A percentile compares a stretch with the other conserved stretches of the same genome.
Evolutionary conservation across 1,140 invertebrate genomes (phyloP).

Genomic region (Ericerus pela): DNA sequence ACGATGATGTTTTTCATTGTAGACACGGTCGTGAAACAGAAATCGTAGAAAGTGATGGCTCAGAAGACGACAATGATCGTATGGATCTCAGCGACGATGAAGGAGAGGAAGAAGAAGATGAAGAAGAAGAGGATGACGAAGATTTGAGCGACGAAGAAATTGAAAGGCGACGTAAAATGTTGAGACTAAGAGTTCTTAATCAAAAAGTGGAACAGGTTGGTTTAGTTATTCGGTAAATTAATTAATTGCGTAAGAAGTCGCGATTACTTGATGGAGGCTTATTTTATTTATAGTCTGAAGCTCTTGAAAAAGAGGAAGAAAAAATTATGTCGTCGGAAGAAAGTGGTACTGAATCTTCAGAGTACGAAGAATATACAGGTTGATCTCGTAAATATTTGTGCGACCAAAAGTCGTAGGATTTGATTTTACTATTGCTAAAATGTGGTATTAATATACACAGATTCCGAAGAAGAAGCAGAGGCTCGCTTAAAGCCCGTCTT

Average conservation of each 20-base stretch:
- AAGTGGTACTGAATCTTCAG: slow-evolving; percentile 60
- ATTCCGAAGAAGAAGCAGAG: slow-evolving; percentile 72
- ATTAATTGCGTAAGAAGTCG: too few species aligned
- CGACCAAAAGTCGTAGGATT: background rate
- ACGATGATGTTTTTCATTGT: background rate
- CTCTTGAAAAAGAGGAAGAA: slow-evolving; percentile 50
- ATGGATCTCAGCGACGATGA: slow-evolving; percentile 33
- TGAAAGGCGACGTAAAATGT: slow-evolving; percentile 53
- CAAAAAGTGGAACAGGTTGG: slow-evolving; percentile 43
- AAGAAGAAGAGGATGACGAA: slow-evolving; percentile 48
- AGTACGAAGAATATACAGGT: slow-evolving; percentile 74
- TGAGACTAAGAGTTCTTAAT: slow-evolving; percentile 50
- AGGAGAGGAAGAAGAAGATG: slow-evolving; percentile 34
- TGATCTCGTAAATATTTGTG: background rate
- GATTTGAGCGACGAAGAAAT: slow-evolving; percentile 68
- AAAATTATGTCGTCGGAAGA: slow-evolving; percentile 46
- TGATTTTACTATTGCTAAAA: background rate
- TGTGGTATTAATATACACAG: slow-evolving; percentile 21
- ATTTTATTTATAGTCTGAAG: slow-evolving; percentile 27
- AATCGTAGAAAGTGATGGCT: slow-evolving; percentile 44
- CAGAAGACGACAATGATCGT: slow-evolving; percentile 26
- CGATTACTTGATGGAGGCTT: too few species aligned
- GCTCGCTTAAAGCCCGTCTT: slow-evolving; percentile 93
- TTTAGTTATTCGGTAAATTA: background rate
- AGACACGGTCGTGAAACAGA: slow-evolving; percentile 43